Conservation (phyloP, 2,797 vertebrate genomes). For the Rhabdophis nuchalis region DNA sequence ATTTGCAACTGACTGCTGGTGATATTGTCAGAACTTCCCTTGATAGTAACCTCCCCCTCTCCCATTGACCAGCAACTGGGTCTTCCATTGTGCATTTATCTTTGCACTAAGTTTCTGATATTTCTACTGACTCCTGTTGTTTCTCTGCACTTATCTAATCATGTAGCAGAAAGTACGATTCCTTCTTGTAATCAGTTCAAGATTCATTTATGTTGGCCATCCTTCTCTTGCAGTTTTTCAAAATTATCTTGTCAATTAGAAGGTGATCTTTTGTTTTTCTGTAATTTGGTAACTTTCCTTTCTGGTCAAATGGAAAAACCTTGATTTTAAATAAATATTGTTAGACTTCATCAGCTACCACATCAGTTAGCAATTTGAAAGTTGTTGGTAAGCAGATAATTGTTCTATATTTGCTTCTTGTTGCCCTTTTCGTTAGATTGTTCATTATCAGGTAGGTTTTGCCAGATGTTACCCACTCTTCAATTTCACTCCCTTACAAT, state of each 20-base stretch:
- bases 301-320: no score
- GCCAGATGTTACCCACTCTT: not conserved
- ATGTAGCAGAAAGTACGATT: not conserved
- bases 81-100: not conserved
- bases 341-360: no score
- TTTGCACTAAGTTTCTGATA: not conserved
- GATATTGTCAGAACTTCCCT: not conserved
- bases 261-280: no score
- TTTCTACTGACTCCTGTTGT: not conserved
- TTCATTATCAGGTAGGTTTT: no score
- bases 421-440: no score
- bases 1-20: not conserved
- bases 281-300: no score
- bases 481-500: not conserved
- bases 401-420: not conserved
- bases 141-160: not conserved
- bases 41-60: no score
- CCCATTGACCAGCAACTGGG: no score
- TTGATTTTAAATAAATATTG: no score
- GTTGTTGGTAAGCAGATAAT: no score
- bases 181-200: not conserved
- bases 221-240: not conserved
- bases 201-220: not conserved
- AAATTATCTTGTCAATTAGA: not conserved
- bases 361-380: no score